Base-by-base conservation (phyloP, 1,140 invertebrate species). In the Zelostemma sp. region DNA sequence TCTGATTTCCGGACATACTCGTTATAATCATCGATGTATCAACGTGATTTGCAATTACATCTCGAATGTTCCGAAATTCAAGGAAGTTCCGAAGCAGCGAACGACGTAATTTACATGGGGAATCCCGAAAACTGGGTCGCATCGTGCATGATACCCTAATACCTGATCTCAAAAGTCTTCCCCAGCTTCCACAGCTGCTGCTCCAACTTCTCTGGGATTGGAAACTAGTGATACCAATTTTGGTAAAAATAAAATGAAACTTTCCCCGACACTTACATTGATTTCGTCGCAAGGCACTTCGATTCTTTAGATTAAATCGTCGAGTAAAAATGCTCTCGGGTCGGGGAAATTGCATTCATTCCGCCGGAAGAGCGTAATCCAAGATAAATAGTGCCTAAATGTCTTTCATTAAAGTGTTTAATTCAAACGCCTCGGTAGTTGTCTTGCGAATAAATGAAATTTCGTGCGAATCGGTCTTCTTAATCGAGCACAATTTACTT, bases 41-140 rank as follows among this genome's bases (percentile, higher is more conserved):
- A 64, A 67, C 67, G 64, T 60, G 64, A 72, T 68, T 72, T 28
- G 60, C 64, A 72, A 72, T 72, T 72, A 68, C 56, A 58, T 45
- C 57, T 43, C 41, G 60, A 56, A 51, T 56, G 56, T 67, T 67
- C 47, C 54, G 21, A 45, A 56, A 33, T 38, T 56, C 4, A 19
- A 40, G 45, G 21, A 65, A 66, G 55, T 71, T 71, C 46, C 48
- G 33, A 56, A 60, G 54, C 59, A 48, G 33, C 40, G 8, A 48
- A 54, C 50, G 51, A 67, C 47, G 46, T 61, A 61, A 68, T 68
- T 72, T 72, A 58, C 60, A 64, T 67, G 43, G 33, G 25, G 38
- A 55, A 71, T 58, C 45, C 40, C 1, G 50, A 40, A 56, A 72
- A 72, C 55, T 67, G 28, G 63, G 63, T 56, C 50, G 54, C 45